Base-by-base conservation (phyloP, 2,888 invertebrate species). In the Drosophila paranaensis region DNA sequence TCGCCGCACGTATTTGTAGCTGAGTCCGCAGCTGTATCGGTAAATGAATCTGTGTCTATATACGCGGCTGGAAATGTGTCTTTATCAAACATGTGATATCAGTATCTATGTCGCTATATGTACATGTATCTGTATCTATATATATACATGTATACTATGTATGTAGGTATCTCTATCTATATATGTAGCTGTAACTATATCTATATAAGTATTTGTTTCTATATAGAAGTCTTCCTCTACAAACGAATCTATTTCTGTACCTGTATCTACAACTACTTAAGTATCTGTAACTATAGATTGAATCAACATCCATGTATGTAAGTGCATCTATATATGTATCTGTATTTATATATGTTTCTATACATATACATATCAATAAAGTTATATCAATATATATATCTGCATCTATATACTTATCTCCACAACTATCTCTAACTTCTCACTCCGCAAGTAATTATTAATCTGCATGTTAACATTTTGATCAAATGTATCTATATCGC, bases 1-100 rank as follows among this genome's bases (percentile, higher is more conserved):
- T 54, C 62, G 54, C 35, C 74, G 56, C 60, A 55, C 45, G 39
- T 56, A 43, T 43, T 54, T 61, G 30, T 46, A 50, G 46, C 30
- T 55, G 40, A 16, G n/a, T 11, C 30, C 6, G 51, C 3, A 35
- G 11, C 9, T 48, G 64, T 11, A 61, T 13, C 14, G 46, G 35
- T 35, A 56, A 25, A 30, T 56, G 11, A 42, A 43, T 16, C 25
- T 64, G 35, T 51, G 33, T 48, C 11, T 14, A 35, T 35, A 14
- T 33, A 25, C 4, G 35, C 40, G 13, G 33, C 4, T 20, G 33
- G 43, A 43, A 16, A 14, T 37, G 25, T 25, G 6, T 37, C 45
- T 25, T 25, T 20, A 35, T 37, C 55, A 30, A 1, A 4, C 9
- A 37, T 25, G 20, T 20, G 37, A 20, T 51, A 51, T 8, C 35